Evolutionary conservation across 2,888 invertebrate genomes (phyloP).

Genomic region (Labia minor): DNA sequence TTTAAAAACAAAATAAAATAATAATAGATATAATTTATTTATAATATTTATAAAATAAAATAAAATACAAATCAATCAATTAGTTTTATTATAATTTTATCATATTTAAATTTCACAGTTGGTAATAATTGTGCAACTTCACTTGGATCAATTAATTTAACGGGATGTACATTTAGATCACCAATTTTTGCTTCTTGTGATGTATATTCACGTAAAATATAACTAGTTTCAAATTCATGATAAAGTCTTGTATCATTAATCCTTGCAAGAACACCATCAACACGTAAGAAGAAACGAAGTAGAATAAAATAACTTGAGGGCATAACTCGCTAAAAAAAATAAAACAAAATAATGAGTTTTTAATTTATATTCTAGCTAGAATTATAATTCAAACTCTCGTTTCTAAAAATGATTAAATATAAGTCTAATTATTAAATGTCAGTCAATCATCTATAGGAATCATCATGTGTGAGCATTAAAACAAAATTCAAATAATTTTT

Average conservation of each 20-base stretch:
- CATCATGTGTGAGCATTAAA: too few species aligned
- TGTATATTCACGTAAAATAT: conserved; percentile 72
- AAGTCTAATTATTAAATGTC: too few species aligned
- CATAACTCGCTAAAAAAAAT: conserved; percentile 78
- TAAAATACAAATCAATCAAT: neutral
- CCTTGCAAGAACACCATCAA: conserved; percentile 83
- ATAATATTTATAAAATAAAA: too few species aligned
- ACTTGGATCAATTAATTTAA: conserved; percentile 54
- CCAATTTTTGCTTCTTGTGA: conserved; percentile 62
- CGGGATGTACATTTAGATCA: conserved; percentile 51
- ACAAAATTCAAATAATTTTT: too few species aligned
- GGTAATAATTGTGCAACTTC: conserved; percentile 56
- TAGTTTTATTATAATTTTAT: conserved; percentile 36
- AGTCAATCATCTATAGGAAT: too few species aligned
- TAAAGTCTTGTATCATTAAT: conserved; percentile 82
- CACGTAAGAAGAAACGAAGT: conserved; percentile 80
- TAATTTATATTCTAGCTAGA: neutral
- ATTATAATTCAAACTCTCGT: conserved; percentile 15
- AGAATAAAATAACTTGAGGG: conserved; percentile 84
- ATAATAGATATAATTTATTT: too few species aligned
- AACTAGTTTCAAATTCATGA: conserved; percentile 63
- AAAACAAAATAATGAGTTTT: neutral
- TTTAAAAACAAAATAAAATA: too few species aligned
- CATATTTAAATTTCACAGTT: conserved; percentile 39
- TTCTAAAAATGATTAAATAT: too few species aligned